Evolutionary conservation across 2,888 invertebrate genomes (phyloP).

Genomic region (Tupiocoris notatus): DNA sequence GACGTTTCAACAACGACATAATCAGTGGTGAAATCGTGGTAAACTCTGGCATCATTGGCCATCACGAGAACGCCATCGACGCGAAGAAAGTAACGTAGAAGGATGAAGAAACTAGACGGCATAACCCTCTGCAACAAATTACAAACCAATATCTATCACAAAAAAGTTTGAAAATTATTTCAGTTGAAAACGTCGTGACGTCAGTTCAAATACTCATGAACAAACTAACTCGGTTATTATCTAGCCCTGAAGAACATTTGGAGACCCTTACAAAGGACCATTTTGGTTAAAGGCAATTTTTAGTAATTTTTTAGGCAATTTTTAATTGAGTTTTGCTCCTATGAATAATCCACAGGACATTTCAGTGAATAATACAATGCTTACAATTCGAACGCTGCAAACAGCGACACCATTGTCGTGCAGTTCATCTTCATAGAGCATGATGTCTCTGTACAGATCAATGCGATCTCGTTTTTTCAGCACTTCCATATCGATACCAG

Average conservation of each 20-base stretch:
- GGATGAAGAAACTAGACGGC: conserved; percentile 88
- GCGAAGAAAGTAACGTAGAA: conserved; percentile 86
- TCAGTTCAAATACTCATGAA: background rate
- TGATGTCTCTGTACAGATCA: conserved; percentile 88
- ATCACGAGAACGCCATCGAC: conserved; percentile 90
- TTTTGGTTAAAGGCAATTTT: too few species aligned
- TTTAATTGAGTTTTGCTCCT: too few species aligned
- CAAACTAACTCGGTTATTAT: too few species aligned
- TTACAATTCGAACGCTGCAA: conserved; percentile 89
- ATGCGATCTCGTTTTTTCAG: conserved; percentile 88
- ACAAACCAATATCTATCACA: too few species aligned
- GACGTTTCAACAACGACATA: conserved; percentile 82
- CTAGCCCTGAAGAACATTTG: too few species aligned
- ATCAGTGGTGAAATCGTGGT: conserved; percentile 69
- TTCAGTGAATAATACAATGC: too few species aligned
- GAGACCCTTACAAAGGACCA: too few species aligned
- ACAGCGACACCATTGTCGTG: conserved; percentile 96
- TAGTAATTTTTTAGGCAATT: too few species aligned
- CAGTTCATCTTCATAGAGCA: conserved; percentile 95
- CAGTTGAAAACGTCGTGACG: background rate
- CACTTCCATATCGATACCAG: conserved; percentile 83
- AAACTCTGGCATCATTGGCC: conserved; percentile 84
- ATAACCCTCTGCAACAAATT: conserved; percentile 77
- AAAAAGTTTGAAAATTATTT: too few species aligned
- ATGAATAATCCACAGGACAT: too few species aligned